Conservation (phyloP, 92 coral and sea anemone species). For the Epizoanthus stellaris region DNA sequence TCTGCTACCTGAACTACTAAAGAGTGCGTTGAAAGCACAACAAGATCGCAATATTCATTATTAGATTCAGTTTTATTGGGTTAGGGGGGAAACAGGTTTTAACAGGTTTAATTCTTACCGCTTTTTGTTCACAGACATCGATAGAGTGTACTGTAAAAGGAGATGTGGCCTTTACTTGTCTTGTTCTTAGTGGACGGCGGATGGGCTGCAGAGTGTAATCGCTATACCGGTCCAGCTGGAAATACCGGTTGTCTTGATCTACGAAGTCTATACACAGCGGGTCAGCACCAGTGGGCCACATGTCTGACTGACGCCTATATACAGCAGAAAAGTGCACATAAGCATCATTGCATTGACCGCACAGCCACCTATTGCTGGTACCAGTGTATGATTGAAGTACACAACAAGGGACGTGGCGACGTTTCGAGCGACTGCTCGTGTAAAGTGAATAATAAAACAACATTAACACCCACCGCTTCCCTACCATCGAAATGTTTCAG, state of each 20-base stretch:
- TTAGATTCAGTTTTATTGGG: no score
- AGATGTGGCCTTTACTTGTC: slow-evolving; percentile 6
- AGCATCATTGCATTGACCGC: slow-evolving; percentile 42
- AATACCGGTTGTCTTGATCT: slow-evolving; percentile 45
- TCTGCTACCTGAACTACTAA: no score
- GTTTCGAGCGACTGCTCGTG: slow-evolving; percentile 67
- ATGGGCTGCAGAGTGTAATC: slow-evolving; percentile 26
- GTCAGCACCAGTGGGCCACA: slow-evolving; percentile 75
- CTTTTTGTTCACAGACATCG: neutral
- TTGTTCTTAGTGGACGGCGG: slow-evolving; percentile 32
- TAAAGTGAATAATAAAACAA: neutral
- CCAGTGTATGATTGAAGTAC: slow-evolving; percentile 84
- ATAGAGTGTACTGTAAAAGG: neutral
- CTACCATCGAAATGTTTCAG: slow-evolving; percentile 68
- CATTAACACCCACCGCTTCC: slow-evolving; percentile 29
- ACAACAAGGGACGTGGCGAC: slow-evolving; percentile 46
- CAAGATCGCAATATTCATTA: no score
- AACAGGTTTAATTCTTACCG: neutral
- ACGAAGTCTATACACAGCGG: neutral
- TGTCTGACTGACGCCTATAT: slow-evolving; percentile 69
- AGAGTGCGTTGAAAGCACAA: no score
- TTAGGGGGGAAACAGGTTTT: no score
- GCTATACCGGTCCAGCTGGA: slow-evolving; percentile 61
- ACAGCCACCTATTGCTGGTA: slow-evolving; percentile 61
- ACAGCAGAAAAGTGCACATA: slow-evolving; percentile 53